These are phyloP conservation scores for Pammene aurita DNA, from an alignment of 2,888 invertebrate species.

Conservation along the genomic window DNA sequence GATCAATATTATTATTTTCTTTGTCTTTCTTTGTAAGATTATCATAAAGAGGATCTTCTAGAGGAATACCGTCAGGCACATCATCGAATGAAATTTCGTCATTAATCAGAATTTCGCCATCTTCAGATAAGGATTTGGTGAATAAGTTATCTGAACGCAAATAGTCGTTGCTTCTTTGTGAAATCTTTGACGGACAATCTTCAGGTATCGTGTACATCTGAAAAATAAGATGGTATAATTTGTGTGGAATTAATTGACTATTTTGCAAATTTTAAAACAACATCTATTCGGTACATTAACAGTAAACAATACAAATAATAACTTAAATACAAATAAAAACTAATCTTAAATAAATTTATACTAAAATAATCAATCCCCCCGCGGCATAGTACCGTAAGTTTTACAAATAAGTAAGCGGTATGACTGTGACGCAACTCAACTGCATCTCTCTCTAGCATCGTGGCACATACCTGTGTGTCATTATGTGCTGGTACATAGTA, in stretches of 20 bases:
- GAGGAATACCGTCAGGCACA: conserved; percentile 71
- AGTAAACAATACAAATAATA: no score
- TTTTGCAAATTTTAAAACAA: no score
- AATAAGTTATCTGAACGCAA: conserved; percentile 66
- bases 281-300: no score
- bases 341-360: no score
- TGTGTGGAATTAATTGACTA: background rate
- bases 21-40: conserved; percentile 54
- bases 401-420: no score
- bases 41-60: conserved; percentile 73
- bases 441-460: conserved; percentile 23
- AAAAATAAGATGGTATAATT: conserved; percentile 34
- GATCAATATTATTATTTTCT: background rate
- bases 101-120: conserved; percentile 66
- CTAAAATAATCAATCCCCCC: no score
- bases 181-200: conserved; percentile 68
- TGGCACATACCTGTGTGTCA: conserved; percentile 74
- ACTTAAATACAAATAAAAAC: no score
- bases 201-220: conserved; percentile 77
- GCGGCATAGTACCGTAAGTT: no score
- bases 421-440: no score
- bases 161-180: conserved; percentile 60
- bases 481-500: conserved; percentile 85
- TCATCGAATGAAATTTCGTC: conserved; percentile 72
- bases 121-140: conserved; percentile 63